Base-by-base conservation (phyloP, 2,113 vertebrate genomes). In the Tursiops truncatus region DNA sequence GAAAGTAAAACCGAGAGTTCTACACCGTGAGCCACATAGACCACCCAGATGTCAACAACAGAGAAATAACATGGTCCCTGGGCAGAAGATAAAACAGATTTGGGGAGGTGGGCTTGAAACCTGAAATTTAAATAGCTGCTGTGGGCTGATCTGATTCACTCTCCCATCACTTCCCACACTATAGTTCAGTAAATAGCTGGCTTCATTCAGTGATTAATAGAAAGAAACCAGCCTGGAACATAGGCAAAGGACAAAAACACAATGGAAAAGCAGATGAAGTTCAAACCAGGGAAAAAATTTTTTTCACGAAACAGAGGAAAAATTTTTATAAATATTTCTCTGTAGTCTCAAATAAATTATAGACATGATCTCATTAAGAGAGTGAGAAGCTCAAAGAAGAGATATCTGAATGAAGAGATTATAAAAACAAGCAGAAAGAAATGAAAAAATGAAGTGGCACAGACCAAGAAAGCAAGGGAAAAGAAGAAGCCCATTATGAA, bases 91-190 rank as follows among this genome's bases (percentile, higher is more conserved):
- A 56, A 76, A 71, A 84, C 58, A 94, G 53, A 87, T 89, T 84
- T 97, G 71, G 70, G 87, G 56, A 93, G 91, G 65, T 88, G 92
- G 88, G 93, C 84, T 95, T 88, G 58, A 94, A 83, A 88, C 1
- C 50, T 80, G 84, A 92, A 89, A 87, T 28, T 86, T 62, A 96
- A 96, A 91, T 94, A 93, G 58, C 60, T 85, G 41, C 71, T 85
- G 44, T 94, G 71, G 96, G 84, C 26, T 62, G 31, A 12, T 91
- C 36, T 94, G 80, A 97, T 81, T 97, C 91, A 97, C 62, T 53
- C 25, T 38, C 87, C 67, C 18, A 92, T 47, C 17, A 50, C 83
- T 70, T 87, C 79, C 97, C 41, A 95, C 92, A 74, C 21, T 23
- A 2, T 2, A 79, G 62, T 44, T 97, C 70, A 92, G 44, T 92